Base-by-base conservation (phyloP, 2,888 invertebrate genomes). In the Mesochorus sp. region DNA sequence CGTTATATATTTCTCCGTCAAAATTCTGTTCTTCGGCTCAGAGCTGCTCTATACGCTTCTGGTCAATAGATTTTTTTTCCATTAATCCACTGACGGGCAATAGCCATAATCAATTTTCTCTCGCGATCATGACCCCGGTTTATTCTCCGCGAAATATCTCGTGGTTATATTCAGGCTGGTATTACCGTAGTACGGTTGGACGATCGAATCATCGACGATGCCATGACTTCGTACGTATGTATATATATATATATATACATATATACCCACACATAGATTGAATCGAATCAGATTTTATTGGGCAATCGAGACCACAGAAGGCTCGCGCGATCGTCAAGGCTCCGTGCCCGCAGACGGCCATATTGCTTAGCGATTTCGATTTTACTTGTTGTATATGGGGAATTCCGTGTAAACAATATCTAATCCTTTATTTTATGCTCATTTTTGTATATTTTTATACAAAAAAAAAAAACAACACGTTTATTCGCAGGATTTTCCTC, bases 281-380 rank as follows among this genome's bases (percentile, higher is more conserved):
- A 67, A 67, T 53, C 70, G 57, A 70, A 59, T 70, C 34, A n/a
- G 53, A 62, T 61, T 71, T 71, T 53, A 71, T 71, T 71, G 71
- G 53, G 61, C 51, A 71, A 71, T 61, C 59, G 59, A 70, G 39
- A 59, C 49, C 59, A 21, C 31, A 31, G 24, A 49, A 34, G 49
- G 49, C 19, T 70, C 57, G 59, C 49, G 17, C 49, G 17, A 70
- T 49, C 49, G 47, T 21, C 37, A 34, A 21, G 2, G 34, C 10
- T 39, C 55, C 28, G 68, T 57, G 34, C 28, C 17, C 21, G 28
- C 51, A 12, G 8, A 8, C 4, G n/a, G n/a, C n/a, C 24, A 1
- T 28, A 3, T 51, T 12, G 14, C 21, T 37, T 24, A 14, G 24
- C 37, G 24, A 28, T 28, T 12, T 26, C 37, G 3, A 51, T 37